Evolutionary conservation across 2,888 invertebrate species (phyloP).

Genomic region (Hecatera dysodea): DNA sequence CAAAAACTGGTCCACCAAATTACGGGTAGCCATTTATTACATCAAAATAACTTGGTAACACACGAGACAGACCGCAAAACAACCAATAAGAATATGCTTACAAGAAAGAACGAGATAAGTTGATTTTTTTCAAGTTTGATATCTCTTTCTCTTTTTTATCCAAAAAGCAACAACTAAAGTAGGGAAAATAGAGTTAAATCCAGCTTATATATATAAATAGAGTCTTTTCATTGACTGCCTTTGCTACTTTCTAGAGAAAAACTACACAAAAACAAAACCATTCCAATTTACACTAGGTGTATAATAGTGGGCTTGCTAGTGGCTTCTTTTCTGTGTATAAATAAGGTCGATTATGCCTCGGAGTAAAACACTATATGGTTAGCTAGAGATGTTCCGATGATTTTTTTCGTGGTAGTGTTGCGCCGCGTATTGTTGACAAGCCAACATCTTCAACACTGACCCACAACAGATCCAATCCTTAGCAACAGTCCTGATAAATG

Average conservation of each 20-base stretch:
- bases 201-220: not conserved
- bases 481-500: slow-evolving; percentile 56
- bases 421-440: not conserved
- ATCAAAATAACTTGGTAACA: not conserved
- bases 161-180: not conserved
- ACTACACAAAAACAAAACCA: no score
- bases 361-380: not conserved
- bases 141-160: not conserved
- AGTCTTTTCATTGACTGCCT: no score
- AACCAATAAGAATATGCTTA: not conserved
- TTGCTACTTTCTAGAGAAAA: no score
- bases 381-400: not conserved
- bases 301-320: not conserved
- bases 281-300: no score
- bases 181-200: not conserved
- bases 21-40: not conserved
- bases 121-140: not conserved
- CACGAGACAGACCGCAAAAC: not conserved
- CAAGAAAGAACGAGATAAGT: not conserved
- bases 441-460: slow-evolving; percentile 15
- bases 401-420: not conserved
- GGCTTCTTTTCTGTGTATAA: not conserved
- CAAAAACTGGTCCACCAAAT: slow-evolving; percentile 33
- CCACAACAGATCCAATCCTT: slow-evolving; percentile 16
- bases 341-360: not conserved